Percentiles rank a stretch among this genome's conserved stretches.
Evolutionary conservation across 2,113 vertebrate genomes (phyloP).

Genomic region (Zapus hudsonius): DNA sequence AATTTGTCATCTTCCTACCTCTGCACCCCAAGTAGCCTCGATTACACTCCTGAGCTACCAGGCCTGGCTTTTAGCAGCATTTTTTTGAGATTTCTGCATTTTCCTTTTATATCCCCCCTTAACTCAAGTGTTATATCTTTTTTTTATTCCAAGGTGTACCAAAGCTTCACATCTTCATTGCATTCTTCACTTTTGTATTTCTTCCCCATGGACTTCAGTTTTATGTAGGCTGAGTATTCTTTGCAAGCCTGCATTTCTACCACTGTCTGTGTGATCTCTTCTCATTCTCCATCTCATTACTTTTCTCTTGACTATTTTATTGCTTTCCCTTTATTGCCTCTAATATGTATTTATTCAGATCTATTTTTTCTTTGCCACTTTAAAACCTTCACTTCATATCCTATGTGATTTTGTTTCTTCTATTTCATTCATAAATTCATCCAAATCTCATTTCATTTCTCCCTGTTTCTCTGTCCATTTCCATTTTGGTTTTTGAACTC

Average conservation of each 20-base stretch:
- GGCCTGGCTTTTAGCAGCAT: not conserved
- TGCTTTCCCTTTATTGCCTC: constrained; percentile 34
- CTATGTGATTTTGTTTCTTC: not conserved
- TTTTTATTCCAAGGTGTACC: not conserved
- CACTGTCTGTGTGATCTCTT: not conserved
- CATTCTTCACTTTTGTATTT: not conserved
- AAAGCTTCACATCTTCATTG: not conserved
- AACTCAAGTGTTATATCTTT: not conserved
- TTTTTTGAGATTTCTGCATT: not conserved
- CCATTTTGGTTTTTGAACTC: not conserved
- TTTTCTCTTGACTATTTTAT: not conserved
- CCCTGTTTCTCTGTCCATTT: not conserved
- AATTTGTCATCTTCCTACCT: too few relatives aligned
- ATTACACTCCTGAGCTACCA: too few relatives aligned
- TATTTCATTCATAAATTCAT: not conserved
- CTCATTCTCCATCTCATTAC: not conserved
- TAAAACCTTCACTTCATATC: constrained; percentile 2
- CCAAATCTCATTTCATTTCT: not conserved
- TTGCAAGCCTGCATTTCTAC: not conserved
- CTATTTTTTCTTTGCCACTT: not conserved
- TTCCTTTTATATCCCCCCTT: not conserved
- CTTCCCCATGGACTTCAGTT: not conserved
- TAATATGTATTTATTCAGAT: not conserved
- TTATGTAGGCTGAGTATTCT: not conserved
- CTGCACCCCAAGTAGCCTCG: too few relatives aligned